phyloP scores from a whole-genome alignment of 2,888 invertebrate species.

The Tetropium fuscum region DNA sequence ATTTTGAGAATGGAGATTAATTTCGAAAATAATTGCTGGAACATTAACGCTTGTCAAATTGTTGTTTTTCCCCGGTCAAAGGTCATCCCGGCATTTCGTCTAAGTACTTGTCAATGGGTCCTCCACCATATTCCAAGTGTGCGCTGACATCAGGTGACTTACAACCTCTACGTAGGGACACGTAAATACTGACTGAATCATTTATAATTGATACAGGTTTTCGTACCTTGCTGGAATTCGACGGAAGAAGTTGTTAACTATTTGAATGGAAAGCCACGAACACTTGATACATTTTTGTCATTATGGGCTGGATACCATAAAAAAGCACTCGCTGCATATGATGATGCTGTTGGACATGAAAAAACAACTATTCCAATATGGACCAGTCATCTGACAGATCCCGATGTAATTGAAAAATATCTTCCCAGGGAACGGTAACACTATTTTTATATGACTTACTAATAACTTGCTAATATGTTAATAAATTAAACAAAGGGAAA shows the following conservation, averaged over 20 bases:
- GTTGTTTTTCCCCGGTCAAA: too few relatives aligned
- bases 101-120: too few relatives aligned
- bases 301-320: slow-evolving; percentile 83
- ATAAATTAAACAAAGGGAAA: too few relatives aligned
- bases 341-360: slow-evolving; percentile 60
- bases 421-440: slow-evolving; percentile 76
- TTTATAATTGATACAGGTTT: slow-evolving; percentile 67
- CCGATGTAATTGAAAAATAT: slow-evolving; percentile 73
- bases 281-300: slow-evolving; percentile 74
- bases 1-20: too few relatives aligned
- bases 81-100: too few relatives aligned
- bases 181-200: not conserved
- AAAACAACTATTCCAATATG: slow-evolving; percentile 76
- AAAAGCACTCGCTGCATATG: slow-evolving; percentile 56
- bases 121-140: too few relatives aligned
- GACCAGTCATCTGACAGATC: slow-evolving; percentile 81
- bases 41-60: too few relatives aligned
- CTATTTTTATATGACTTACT: too few relatives aligned
- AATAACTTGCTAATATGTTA: too few relatives aligned
- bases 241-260: slow-evolving; percentile 75
- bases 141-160: not conserved
- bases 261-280: slow-evolving; percentile 71
- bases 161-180: not conserved
- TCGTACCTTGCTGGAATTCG: slow-evolving; percentile 81
- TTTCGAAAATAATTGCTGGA: too few relatives aligned